Base-by-base conservation (phyloP, 2,797 vertebrate genomes). In the Melanotaenia pygmaea region DNA sequence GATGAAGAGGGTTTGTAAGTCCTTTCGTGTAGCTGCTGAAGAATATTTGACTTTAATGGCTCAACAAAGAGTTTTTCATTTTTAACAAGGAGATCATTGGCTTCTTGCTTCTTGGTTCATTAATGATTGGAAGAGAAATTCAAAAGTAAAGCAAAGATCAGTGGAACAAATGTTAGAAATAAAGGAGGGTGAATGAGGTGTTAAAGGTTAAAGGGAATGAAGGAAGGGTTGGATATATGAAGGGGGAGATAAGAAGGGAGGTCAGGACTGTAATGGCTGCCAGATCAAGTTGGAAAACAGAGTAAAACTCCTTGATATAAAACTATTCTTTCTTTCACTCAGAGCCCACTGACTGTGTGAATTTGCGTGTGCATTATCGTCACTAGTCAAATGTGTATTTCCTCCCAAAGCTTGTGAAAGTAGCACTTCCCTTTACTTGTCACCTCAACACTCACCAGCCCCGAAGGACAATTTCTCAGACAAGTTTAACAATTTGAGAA, bases 21-120 rank as follows among this genome's bases (percentile, higher is more conserved):
- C 8, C 32, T 71, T 80, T 72, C 51, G 64, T 77, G 50, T 69
- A 45, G 63, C 69, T 38, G 11, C 10, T 74, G n/a, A 54, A 53
- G 51, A 76, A 64, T 30, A 59, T 75, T 79, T 67, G 14, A 69
- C 63, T 80, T 74, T 79, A 81, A 87, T 72, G 51, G 62, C 74
- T 53, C 45, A 60, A 76, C 51, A 14, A 16, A 59, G 22, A 24
- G 12, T 26, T 9, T 54, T 54, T 13, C 14, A 54, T 54, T 13
- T 54, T 5, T 54, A 54, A 1, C 5, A 26, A 54, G 13, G 12
- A 30, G 24, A 54, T 43, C 8, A 28, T 16, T 7, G 54, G 56
- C 34, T 32, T 67, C 24, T 57, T 66, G 60, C 77, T 72, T 28
- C 32, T 45, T 0, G 28, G 28, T 32, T 11, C 66, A 24, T 61